Evolutionary conservation across 2,888 invertebrate species (phyloP).

Genomic region (Pollenia amentaria): DNA sequence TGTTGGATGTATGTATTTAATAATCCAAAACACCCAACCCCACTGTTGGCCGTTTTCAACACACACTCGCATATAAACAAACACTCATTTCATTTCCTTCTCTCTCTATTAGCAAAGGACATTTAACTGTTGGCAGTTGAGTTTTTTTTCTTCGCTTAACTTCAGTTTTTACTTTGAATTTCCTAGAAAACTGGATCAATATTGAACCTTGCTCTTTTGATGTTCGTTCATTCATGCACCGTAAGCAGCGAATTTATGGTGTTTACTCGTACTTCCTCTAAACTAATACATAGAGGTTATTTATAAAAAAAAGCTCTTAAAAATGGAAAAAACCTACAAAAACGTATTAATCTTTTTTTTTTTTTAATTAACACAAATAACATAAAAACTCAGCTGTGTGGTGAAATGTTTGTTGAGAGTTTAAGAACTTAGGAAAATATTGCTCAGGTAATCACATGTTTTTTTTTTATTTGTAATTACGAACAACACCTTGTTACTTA

Average conservation of each 20-base stretch:
- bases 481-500: conserved; percentile 19
- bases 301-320: not conserved
- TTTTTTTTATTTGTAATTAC: conserved; percentile 19
- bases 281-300: not conserved
- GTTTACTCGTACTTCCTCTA: not conserved
- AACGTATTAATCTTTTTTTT: conserved; percentile 10
- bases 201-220: conserved; percentile 68
- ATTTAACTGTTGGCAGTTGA: conserved; percentile 35
- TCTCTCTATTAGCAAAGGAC: conserved; percentile 37
- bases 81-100: not conserved
- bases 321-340: not conserved
- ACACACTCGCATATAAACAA: not conserved
- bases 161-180: conserved; percentile 41
- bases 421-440: not conserved
- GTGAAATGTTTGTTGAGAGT: conserved; percentile 15
- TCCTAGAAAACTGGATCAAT: conserved; percentile 67
- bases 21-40: conserved; percentile 38
- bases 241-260: conserved; percentile 16
- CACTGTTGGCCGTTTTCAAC: not conserved
- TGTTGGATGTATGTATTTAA: conserved; percentile 42
- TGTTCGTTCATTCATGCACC: conserved; percentile 8
- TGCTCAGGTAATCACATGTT: not conserved
- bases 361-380: conserved; percentile 23
- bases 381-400: conserved; percentile 41
- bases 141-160: not conserved